Evolutionary conservation across 2,888 invertebrate species (phyloP), one percentile per base, ranked within the genome.

Genomic region (Idaea aversata): DNA sequence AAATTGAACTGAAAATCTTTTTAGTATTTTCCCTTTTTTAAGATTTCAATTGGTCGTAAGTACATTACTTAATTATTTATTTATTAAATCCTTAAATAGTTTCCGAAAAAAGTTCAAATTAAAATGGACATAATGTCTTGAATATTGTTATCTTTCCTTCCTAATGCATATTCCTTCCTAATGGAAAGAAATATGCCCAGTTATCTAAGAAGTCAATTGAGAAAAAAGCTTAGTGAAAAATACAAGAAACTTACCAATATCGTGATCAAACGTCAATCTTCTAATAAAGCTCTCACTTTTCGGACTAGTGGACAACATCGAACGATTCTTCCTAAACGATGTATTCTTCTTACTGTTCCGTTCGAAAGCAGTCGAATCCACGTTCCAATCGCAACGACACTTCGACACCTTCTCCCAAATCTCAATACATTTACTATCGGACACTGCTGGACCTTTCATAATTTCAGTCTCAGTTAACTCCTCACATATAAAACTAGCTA

Each of bases 301-400:
- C 36, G 92, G 91, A 75, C 93, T 91, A 0, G 90, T 86, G 15
- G 92, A 93, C 68, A 93, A 79, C 57, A 87, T 90, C 59, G 94
- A 91, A 69, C 94, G 88, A 67, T 89, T 93, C 75, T 94, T 91
- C 70, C 94, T 93, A 61, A 93, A 90, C 69, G 93, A 93, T 0
- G 93, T 90, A 66, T 90, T 93, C 76, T 91, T 93, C 75, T 93
- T 91, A 61, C 88, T 90, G 59, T 90, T 94, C 73, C 93, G 87
- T 77, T 93, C 82, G 75, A 93, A 88, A 5, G 47, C 47, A 47
- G 13, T 10, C 74, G 88, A 74, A 73, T 94, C 88, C 66, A 93
- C 81, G 79, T 94, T 94, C 94, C 95, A 95, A 6, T 94, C 91
- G 78, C 96, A 96, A n/a, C 88, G 76, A 74, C 96, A 96, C 47